Evolutionary conservation across 2,888 invertebrate species (phyloP), one percentile per base, ranked within the genome.

Genomic region (Erebia aethiops): DNA sequence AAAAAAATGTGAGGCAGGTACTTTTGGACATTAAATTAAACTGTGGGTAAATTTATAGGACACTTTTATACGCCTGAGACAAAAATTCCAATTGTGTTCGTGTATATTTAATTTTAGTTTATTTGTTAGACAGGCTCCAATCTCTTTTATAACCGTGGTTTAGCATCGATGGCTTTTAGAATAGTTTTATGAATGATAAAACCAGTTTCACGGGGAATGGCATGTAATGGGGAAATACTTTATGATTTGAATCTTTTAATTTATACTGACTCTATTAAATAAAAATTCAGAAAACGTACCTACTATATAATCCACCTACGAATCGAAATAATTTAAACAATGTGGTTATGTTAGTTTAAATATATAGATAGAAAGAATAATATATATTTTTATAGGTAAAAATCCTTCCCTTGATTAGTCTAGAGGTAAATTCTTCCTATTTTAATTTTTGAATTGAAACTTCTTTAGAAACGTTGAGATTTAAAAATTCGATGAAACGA

Each of bases 41-140:
- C 87, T 91, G 91, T 87, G 92, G 91, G 88, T 91, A 90, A 92
- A 93, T 93, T 93, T 93, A 92, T 93, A 93, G 92, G 93, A 93
- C 93, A 92, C 84, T 92, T 93, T 92, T 92, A 93, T 93, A 91
- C 82, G 91, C 82, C 88, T 92, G 92, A 93, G 92, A 93, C 93
- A 93, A 92, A 92, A 92, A 92, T 92, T 92, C 91, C 90, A 91
- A 92, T 92, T 93, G 92, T 92, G 82, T 85, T 87, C 90, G 88
- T 92, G 92, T 92, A 92, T 93, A 93, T 92, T 92, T 92, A 93
- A 93, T 92, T 91, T 93, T 91, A 87, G 89, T 93, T 91, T 93
- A 91, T 92, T 92, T 92, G 91, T 91, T 91, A 91, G 89, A 83
- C 84, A 83, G 84, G 82, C 82, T 88, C 89, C 89, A 89, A 89